These are phyloP conservation scores for Coptotermes formosanus DNA, from an alignment of 1,140 invertebrate species.

Conservation along the genomic window DNA sequence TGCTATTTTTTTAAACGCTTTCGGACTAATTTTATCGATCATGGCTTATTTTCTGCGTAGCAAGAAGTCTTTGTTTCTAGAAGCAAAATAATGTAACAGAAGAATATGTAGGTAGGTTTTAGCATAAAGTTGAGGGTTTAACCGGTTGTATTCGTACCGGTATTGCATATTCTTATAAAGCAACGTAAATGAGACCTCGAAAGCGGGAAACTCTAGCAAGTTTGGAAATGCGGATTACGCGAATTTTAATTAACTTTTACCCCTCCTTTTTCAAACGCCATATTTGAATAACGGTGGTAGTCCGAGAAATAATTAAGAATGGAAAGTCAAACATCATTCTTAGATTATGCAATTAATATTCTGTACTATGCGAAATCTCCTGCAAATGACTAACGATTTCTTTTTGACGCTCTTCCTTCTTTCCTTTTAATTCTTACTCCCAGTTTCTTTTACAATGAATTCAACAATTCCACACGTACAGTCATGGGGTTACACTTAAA, in stretches of 20 bases:
- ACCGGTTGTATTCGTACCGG: too few species aligned
- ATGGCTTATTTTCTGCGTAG: too few species aligned
- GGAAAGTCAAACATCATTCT: conserved; percentile 7
- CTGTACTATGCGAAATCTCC: not conserved
- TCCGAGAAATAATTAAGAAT: conserved; percentile 8
- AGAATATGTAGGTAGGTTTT: too few species aligned
- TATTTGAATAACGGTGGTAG: conserved; percentile 6
- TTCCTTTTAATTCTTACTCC: not conserved
- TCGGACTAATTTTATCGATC: too few species aligned
- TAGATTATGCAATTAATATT: conserved; percentile 10
- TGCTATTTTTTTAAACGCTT: too few species aligned
- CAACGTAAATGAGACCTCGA: not conserved
- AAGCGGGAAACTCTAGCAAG: not conserved
- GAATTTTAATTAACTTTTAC: conserved; percentile 12
- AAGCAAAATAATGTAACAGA: too few species aligned
- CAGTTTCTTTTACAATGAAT: conserved; percentile 9
- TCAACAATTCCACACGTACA: not conserved
- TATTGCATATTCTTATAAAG: too few species aligned
- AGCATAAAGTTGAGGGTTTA: too few species aligned
- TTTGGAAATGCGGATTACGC: not conserved
- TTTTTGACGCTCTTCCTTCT: not conserved
- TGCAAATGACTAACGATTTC: not conserved
- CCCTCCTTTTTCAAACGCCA: not conserved
- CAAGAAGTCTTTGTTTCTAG: too few species aligned
- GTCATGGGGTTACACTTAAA: not conserved